These are phyloP conservation scores for Odontamblyopus rebecca DNA, from an alignment of 2,797 vertebrate genomes.

Conservation along the genomic window DNA sequence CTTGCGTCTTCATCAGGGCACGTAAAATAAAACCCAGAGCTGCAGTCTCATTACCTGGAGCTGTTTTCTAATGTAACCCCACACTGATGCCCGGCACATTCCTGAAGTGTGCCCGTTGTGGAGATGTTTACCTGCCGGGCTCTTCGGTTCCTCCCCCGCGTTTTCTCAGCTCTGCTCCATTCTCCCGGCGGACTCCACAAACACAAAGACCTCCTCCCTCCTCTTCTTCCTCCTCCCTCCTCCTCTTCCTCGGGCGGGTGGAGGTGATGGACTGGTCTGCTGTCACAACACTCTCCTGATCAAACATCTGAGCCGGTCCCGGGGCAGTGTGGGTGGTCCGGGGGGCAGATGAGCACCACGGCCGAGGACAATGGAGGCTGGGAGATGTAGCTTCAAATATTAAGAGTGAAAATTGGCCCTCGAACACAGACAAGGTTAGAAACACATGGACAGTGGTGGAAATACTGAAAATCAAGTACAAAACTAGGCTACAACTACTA, in stretches of 20 bases:
- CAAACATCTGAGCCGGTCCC: neutral
- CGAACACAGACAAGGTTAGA: no score
- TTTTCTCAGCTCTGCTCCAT: constrained; percentile 6
- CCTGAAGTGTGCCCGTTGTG: neutral
- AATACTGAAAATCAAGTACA: no score
- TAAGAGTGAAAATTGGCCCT: no score
- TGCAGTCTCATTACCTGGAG: neutral
- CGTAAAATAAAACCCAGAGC: no score
- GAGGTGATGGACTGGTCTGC: neutral
- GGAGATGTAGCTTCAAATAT: neutral
- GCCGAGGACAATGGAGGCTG: neutral
- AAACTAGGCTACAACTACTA: no score
- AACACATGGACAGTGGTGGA: no score
- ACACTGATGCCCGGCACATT: neutral
- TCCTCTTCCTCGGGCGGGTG: neutral
- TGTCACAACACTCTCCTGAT: constrained; percentile 2
- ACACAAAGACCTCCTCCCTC: neutral
- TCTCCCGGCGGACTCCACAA: neutral
- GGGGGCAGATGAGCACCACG: neutral
- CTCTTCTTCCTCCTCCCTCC: neutral
- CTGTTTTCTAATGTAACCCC: neutral
- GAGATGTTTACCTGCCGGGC: neutral
- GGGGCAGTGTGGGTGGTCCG: neutral
- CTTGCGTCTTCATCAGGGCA: no score
- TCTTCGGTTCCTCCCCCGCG: neutral